Conservation (phyloP, 2,888 invertebrate species). For the Limulus polyphemus region DNA sequence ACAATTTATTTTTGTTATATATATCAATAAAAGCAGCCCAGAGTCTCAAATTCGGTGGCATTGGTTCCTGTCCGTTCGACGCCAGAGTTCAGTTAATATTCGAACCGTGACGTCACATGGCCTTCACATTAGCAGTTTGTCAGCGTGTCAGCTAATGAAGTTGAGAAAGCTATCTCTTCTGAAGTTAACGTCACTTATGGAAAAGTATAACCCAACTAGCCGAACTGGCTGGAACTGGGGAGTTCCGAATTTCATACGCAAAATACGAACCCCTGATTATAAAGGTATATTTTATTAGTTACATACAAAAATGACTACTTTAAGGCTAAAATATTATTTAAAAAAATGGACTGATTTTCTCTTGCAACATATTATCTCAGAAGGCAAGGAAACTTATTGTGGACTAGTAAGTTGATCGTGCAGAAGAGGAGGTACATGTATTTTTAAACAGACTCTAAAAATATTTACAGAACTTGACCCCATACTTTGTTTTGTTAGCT, state of each 20-base stretch:
- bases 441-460: no score
- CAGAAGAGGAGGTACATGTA: no score
- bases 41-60: constrained; percentile 13
- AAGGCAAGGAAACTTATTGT: no score
- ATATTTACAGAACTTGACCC: no score
- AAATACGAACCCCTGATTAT: constrained; percentile 79
- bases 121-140: constrained; percentile 46
- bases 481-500: no score
- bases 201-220: constrained; percentile 47
- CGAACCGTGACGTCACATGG: constrained; percentile 11
- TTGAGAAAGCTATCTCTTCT: constrained; percentile 74
- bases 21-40: not conserved
- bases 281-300: constrained; percentile 45
- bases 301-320: no score
- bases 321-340: no score
- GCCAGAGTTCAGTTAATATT: not conserved
- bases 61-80: constrained; percentile 10
- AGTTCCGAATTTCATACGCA: constrained; percentile 69
- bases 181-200: constrained; percentile 78
- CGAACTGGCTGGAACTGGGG: constrained; percentile 76
- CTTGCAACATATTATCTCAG: no score
- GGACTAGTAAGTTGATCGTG: no score
- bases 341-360: no score
- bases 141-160: constrained; percentile 74
- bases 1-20: not conserved